Evolutionary conservation across 2,888 invertebrate species (phyloP).

Genomic region (Rhagophthalmus giganteus): DNA sequence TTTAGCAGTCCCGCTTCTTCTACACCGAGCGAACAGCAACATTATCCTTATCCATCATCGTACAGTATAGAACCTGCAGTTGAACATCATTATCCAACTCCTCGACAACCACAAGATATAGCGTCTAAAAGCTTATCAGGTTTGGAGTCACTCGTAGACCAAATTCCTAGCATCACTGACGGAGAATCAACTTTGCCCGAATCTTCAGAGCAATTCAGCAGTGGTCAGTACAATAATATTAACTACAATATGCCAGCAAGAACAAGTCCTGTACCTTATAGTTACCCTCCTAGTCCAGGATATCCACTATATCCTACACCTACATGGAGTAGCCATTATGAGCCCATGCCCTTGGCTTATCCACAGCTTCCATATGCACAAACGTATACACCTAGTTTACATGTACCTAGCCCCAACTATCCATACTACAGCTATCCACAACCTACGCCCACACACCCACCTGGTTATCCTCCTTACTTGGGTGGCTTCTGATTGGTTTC

Average conservation of each 20-base stretch:
- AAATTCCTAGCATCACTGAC: slow-evolving; percentile 86
- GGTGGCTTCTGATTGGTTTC: slow-evolving; percentile 57
- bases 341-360: slow-evolving; percentile 56
- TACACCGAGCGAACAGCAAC: slow-evolving; percentile 50
- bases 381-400: slow-evolving; percentile 60
- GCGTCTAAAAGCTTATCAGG: slow-evolving; percentile 86
- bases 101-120: slow-evolving; percentile 68
- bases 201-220: slow-evolving; percentile 42
- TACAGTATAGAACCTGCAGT: slow-evolving; percentile 52
- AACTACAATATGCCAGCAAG: slow-evolving; percentile 56
- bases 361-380: slow-evolving; percentile 51
- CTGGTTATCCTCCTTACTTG: slow-evolving; percentile 54
- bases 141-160: slow-evolving; percentile 85
- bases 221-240: slow-evolving; percentile 52
- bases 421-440: slow-evolving; percentile 60
- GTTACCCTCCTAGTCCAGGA: slow-evolving; percentile 49
- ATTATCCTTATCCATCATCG: slow-evolving; percentile 51
- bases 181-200: slow-evolving; percentile 58
- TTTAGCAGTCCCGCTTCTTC: slow-evolving; percentile 57
- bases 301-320: slow-evolving; percentile 54
- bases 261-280: slow-evolving; percentile 51
- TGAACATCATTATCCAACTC: slow-evolving; percentile 54
- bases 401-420: slow-evolving; percentile 72
- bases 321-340: slow-evolving; percentile 53
- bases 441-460: slow-evolving; percentile 53